phyloP scores from a whole-genome alignment of 2,888 invertebrate species.

The Rotaria socialis region DNA sequence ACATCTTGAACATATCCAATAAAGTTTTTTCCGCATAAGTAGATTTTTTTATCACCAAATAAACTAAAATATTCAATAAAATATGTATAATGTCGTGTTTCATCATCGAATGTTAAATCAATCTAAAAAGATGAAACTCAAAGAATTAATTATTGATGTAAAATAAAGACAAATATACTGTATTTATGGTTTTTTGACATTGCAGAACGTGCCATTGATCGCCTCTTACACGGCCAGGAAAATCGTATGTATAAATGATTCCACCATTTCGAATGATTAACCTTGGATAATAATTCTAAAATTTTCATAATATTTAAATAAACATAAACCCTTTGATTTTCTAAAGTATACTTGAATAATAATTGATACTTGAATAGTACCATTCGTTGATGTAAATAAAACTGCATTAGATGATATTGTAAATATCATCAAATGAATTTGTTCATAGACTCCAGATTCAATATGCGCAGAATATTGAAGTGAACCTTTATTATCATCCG shows the following conservation, averaged over 20 bases:
- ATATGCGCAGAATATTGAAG: not conserved
- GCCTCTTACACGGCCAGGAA: not conserved
- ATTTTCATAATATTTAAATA: not conserved
- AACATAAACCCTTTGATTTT: not conserved
- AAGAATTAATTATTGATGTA: not conserved
- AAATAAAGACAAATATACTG: not conserved
- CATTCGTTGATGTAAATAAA: not conserved
- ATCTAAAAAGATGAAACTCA: not conserved
- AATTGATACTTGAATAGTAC: conserved; percentile 30
- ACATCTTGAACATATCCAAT: conserved; percentile 32
- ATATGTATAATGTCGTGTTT: not conserved
- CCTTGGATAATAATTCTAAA: conserved; percentile 17
- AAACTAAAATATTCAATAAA: not conserved
- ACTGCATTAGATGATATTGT: not conserved
- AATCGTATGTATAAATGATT: conserved; percentile 19
- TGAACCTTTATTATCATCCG: not conserved
- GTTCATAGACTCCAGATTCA: not conserved
- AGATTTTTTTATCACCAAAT: not conserved
- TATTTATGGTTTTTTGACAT: not conserved
- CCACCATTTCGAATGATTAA: conserved; percentile 5
- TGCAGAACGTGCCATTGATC: conserved; percentile 29
- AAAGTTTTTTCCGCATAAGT: conserved; percentile 17
- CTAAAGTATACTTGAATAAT: not conserved
- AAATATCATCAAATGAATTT: not conserved
- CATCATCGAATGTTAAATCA: conserved; percentile 13